Percentiles rank a stretch among this genome's conserved stretches.
These are phyloP conservation scores for Pogonognathellus flavescens DNA, from an alignment of 1,140 invertebrate genomes.

Conservation along the genomic window DNA sequence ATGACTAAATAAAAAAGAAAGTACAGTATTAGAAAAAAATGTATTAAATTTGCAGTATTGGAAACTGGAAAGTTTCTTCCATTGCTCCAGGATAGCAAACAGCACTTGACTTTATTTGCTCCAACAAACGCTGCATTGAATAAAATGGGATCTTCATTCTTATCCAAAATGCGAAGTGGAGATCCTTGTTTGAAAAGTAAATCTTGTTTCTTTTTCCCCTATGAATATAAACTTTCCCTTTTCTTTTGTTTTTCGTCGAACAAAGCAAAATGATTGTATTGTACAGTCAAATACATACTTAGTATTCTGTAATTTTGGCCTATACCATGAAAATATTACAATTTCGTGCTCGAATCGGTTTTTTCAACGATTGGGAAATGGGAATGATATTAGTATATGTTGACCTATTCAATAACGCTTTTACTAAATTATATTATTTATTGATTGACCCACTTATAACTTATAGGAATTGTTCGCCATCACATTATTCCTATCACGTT, in stretches of 20 bases:
- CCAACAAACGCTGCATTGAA: slow-evolving; percentile 72
- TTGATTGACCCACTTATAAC: slow-evolving; percentile 19
- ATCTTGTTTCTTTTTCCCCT: background rate
- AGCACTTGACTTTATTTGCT: slow-evolving; percentile 73
- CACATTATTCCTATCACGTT: slow-evolving; percentile 79
- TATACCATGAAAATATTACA: slow-evolving; percentile 7
- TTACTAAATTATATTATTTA: too few relatives aligned
- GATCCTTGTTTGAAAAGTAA: slow-evolving; percentile 68
- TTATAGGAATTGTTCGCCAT: slow-evolving; percentile 75
- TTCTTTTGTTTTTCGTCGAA: too few relatives aligned
- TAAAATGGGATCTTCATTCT: slow-evolving; percentile 69
- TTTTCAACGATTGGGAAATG: too few relatives aligned
- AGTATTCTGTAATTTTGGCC: too few relatives aligned
- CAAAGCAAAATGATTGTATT: too few relatives aligned
- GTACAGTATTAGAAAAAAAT: too few relatives aligned
- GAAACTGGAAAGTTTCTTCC: slow-evolving; percentile 69
- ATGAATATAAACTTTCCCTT: background rate
- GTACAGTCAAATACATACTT: too few relatives aligned
- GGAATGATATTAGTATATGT: too few relatives aligned
- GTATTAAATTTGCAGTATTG: slow-evolving; percentile 69
- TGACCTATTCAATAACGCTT: too few relatives aligned
- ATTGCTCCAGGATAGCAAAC: slow-evolving; percentile 69
- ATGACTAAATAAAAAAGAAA: too few relatives aligned
- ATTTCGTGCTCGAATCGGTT: too few relatives aligned
- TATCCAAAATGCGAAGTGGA: slow-evolving; percentile 69